Evolutionary conservation across 2,797 vertebrate genomes (phyloP), one percentile per base, ranked within the genome.

Genomic region (Gouania willdenowi): DNA sequence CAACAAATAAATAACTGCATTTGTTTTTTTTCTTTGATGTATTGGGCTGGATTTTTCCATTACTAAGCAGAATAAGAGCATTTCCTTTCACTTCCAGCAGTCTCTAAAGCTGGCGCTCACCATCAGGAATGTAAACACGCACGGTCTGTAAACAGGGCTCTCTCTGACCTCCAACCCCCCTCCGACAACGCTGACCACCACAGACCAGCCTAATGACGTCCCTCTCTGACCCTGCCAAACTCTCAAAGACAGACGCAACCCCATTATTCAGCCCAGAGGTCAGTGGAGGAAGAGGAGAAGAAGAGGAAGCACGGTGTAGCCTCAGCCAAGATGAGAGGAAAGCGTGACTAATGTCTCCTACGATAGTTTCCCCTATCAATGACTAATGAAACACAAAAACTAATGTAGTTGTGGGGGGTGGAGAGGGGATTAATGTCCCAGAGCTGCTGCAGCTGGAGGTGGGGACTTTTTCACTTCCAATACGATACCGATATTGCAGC

Each of bases 71-170:
- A 89, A 87, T 86, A 86, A 83, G 77, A 88, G 83, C 82, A 84
- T 87, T 88, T 90, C 86, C 85, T 86, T 88, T 87, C 76, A 87
- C 81, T 82, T 81, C 74, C 74, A 85, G 76, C 81, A 82, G 84
- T 75, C 76, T 82, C 83, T 82, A 78, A 87, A 85, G 83, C 82
- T 82, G 78, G 78, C 63, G 63, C 83, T 87, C 56, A 76, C 79
- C 81, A 82, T 75, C 77, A 85, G 87, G 86, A 89, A 89, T 90
- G 88, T 90, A 90, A 89, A 90, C 88, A 89, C 76, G 75, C 54
- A 41, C 76, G 75, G 82, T 86, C 86, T 88, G 86, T 90, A 90
- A 90, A 90, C 88, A 90, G 78, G 80, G 73, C 70, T 75, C 79
- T 65, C 76, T 81, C 71, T 82, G 57, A 82, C 75, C 75, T 71